Base-by-base conservation (phyloP, 53 echinoderm and acorn worm genomes). In the Antedon mediterranea region DNA sequence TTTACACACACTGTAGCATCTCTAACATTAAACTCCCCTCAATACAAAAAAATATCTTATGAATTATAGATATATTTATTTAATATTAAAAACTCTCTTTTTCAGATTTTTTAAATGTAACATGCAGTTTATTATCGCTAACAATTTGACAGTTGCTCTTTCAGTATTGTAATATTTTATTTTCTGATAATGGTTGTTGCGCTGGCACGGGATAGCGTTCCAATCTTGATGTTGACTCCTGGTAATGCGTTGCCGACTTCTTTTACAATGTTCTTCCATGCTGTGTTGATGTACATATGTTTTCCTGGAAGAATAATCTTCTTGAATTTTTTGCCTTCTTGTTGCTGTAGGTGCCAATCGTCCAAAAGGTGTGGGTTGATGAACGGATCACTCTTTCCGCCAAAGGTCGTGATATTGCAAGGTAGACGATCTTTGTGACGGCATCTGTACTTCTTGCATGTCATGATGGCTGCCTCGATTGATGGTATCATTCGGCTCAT, bases 371-470 rank as follows among this genome's bases (percentile, higher is more conserved):
- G 41, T 2, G 92, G 97, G 31, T 34, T 75, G 31, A 92, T 92
- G 43, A 92, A 97, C 9, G 91, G 85, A 70, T 97, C 97, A 31
- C 78, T 88, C 82, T 92, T 92, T 20, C 92, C 97, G 20, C 85
- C 92, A 79, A 97, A 92, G 27, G 80, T 84, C 1, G 90, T 92
- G 44, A 97, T 32, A 41, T 85, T 82, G 74, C 97, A 97, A 0
- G 90, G 86, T 15, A 97, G 85, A 11, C 82, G 88, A 32, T 92
- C 91, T 43, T 85, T 86, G 79, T 97, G 90, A 33, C 92, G 85
- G 72, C 79, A 86, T 32, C 89, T 85, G 79, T 97, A 97, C 84
- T 88, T 92, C 78, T 90, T 89, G 81, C 92, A 97, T 29, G 89
- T 89, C 43, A 85, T 79, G 43, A 97, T 89, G 43, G 89, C 92